phyloP scores from a whole-genome alignment of 2,888 invertebrate genomes.

The Eulithis prunata region DNA sequence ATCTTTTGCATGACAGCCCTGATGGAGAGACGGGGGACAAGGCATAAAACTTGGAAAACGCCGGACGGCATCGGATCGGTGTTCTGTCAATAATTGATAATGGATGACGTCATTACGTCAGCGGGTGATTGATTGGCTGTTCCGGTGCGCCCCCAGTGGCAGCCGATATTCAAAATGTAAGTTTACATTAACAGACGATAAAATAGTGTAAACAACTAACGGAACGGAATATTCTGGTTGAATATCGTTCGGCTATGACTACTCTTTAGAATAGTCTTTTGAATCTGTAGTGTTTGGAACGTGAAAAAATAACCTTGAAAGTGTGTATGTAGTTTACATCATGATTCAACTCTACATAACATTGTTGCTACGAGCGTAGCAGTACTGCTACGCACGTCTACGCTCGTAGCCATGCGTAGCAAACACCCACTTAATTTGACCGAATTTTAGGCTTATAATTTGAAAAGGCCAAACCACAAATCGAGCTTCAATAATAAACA shows the following conservation, averaged over 20 bases:
- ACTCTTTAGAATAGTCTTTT: neutral
- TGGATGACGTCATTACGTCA: conserved; percentile 82
- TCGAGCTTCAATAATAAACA: neutral
- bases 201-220: neutral
- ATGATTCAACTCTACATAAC: neutral
- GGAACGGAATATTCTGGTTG: neutral
- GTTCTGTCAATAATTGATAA: conserved; percentile 83
- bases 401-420: neutral
- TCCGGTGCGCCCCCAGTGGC: conserved; percentile 50
- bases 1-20: conserved; percentile 25
- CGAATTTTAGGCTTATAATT: no score
- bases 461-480: no score
- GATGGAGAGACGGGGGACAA: conserved; percentile 40
- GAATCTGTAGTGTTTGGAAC: neutral
- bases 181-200: conserved; percentile 33
- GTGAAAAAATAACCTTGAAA: neutral
- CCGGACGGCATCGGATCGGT: conserved; percentile 70
- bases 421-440: neutral
- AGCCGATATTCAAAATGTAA: conserved; percentile 36
- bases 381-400: conserved; percentile 5
- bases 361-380: neutral
- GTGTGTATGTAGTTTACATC: neutral
- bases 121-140: conserved; percentile 76
- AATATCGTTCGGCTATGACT: neutral
- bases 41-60: conserved; percentile 75